Base-by-base conservation (phyloP, 2,888 invertebrate species). In the Schizotus pectinicornis region DNA sequence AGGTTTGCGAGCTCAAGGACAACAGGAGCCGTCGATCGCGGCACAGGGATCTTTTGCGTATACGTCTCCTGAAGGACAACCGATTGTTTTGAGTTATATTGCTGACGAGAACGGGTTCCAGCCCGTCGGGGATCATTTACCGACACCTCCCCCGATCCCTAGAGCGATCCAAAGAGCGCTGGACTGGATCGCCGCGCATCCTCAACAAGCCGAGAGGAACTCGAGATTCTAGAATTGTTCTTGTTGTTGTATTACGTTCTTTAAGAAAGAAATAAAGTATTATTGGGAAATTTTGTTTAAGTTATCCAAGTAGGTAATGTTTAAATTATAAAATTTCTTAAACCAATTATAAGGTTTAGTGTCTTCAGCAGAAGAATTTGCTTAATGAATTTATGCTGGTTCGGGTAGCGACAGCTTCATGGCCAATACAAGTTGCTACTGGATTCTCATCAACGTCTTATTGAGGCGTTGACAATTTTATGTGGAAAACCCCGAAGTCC, bases 41-140 rank as follows among this genome's bases (percentile, higher is more conserved):
- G 75, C 76, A 6, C 79, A 81, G 61, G 86, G 86, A 22, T 73
- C 80, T 0, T 85, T 79, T 78, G 75, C 80, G 13, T 83, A 62
- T 51, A 65, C 65, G 6, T 63, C 68, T 11, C 70, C 69, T n/a
- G 71, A 72, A 55, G 71, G 71, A 14, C 59, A 67, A 35, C 61
- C 81, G 36, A 84, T 86, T 72, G 79, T 83, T 50, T 37, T 73
- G 6, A 41, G 52, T 7, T 73, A 72, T 51, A 34, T 70, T 6
- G 73, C 73, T 31, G 73, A 73, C 47, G 72, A 67, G 35, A 71
- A 73, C 34, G 73, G 73, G 30, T 73, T 61, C 62, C 71, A 70
- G 56, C 70, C 73, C 2, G 59, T 62, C 38, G 72, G 73, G 7
- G 62, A 64, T 39, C 70, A 69, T 53, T 65, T 80, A 9, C 80